phyloP scores from a whole-genome alignment of 2,888 invertebrate genomes.

The Sabatieria punctata region DNA sequence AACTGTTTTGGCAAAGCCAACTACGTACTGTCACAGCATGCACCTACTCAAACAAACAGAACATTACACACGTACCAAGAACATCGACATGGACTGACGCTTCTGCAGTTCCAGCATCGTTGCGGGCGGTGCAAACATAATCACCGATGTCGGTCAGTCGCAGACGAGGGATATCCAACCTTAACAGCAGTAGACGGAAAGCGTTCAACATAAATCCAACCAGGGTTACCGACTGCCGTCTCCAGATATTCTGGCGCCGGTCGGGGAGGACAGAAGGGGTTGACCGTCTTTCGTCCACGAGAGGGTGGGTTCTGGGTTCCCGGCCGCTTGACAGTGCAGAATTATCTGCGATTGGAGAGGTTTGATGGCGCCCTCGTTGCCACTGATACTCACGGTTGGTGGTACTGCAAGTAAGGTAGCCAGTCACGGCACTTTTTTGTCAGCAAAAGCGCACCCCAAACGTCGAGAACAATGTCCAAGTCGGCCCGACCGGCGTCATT shows the following conservation, averaged over 20 bases:
- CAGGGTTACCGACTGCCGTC: background rate
- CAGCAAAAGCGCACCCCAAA: conserved; percentile 18
- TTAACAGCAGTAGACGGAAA: no score
- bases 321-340: conserved; percentile 34
- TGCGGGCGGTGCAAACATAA: conserved; percentile 43
- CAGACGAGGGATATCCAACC: conserved; percentile 26
- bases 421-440: background rate
- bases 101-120: conserved; percentile 41
- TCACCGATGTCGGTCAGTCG: conserved; percentile 40
- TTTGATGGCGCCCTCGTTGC: conserved; percentile 18
- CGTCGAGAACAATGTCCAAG: conserved; percentile 21
- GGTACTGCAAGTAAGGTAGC: conserved; percentile 15
- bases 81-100: conserved; percentile 43
- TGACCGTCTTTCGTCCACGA: conserved; percentile 41
- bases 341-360: conserved; percentile 31
- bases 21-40: no score
- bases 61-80: no score
- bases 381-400: conserved; percentile 18
- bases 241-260: conserved; percentile 18
- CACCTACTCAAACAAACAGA: no score
- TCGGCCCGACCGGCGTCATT: conserved; percentile 34
- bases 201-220: background rate
- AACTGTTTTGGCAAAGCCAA: no score
- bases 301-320: conserved; percentile 33
- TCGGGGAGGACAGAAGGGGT: conserved; percentile 27